Percentiles rank a stretch among this genome's conserved stretches.
Evolutionary conservation across 2,797 vertebrate species (phyloP).

Genomic region (Heliangelus exortis): DNA sequence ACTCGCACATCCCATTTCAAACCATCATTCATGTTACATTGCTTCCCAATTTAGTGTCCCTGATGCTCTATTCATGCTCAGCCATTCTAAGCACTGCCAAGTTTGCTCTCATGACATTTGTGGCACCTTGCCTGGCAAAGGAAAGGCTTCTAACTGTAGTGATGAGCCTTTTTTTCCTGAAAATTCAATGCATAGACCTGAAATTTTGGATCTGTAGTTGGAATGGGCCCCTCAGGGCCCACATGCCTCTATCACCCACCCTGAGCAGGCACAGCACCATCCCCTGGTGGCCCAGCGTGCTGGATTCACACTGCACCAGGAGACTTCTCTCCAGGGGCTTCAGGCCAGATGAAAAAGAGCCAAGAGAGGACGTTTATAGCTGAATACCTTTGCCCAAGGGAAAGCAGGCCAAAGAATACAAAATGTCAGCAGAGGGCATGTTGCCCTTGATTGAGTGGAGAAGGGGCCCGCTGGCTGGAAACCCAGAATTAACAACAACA

Average conservation of each 20-base stretch:
- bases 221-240: background rate
- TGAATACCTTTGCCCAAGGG: slow-evolving; percentile 61
- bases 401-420: slow-evolving; percentile 62
- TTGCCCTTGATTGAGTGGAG: slow-evolving; percentile 72
- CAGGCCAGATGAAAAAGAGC: slow-evolving; percentile 53
- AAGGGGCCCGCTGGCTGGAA: slow-evolving; percentile 74
- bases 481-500: slow-evolving; percentile 57
- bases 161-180: background rate
- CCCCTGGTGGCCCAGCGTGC: fast-evolving
- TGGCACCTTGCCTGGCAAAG: fast-evolving
- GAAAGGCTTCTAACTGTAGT: background rate
- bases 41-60: background rate
- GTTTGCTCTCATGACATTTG: fast-evolving
- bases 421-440: slow-evolving; percentile 72
- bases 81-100: background rate
- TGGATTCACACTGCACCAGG: background rate
- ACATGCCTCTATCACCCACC: background rate
- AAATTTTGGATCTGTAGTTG: background rate
- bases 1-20: background rate
- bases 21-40: background rate
- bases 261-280: background rate
- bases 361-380: slow-evolving; percentile 15
- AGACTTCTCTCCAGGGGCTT: background rate
- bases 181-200: background rate
- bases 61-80: background rate